phyloP scores from a whole-genome alignment of 2,113 vertebrate genomes.

The Hippocampus guttulatus region DNA sequence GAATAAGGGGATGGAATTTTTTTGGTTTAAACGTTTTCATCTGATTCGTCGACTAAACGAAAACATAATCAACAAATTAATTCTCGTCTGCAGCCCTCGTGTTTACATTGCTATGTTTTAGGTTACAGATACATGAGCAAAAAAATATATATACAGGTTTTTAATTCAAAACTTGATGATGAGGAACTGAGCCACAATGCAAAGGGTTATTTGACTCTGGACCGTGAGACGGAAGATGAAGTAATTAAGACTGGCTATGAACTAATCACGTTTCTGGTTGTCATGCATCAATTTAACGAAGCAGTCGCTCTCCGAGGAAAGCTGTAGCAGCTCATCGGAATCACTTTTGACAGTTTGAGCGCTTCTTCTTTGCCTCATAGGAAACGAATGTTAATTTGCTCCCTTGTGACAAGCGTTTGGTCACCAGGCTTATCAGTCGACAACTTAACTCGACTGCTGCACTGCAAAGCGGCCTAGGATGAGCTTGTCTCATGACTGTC shows the following conservation, averaged over 20 bases:
- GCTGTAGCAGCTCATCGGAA: background rate
- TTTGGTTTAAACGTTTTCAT: no score
- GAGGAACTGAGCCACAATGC: no score
- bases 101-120: no score
- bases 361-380: background rate
- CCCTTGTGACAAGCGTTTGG: slow-evolving; percentile 37
- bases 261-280: background rate
- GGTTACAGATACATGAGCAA: no score
- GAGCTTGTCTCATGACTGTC: slow-evolving; percentile 17
- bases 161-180: no score
- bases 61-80: no score
- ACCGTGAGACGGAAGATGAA: background rate
- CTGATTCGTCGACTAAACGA: no score
- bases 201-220: background rate
- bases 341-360: background rate
- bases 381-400: background rate
- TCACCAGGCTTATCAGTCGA: slow-evolving; percentile 41
- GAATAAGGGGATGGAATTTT: no score
- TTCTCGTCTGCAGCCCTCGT: no score
- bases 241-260: background rate
- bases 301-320: background rate
- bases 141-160: no score
- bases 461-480: slow-evolving; percentile 42
- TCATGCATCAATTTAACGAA: background rate
- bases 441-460: slow-evolving; percentile 33